Percentiles rank a stretch among this genome's conserved stretches.
Evolutionary conservation across 2,888 invertebrate genomes (phyloP).

Genomic region (Operophtera brumata): DNA sequence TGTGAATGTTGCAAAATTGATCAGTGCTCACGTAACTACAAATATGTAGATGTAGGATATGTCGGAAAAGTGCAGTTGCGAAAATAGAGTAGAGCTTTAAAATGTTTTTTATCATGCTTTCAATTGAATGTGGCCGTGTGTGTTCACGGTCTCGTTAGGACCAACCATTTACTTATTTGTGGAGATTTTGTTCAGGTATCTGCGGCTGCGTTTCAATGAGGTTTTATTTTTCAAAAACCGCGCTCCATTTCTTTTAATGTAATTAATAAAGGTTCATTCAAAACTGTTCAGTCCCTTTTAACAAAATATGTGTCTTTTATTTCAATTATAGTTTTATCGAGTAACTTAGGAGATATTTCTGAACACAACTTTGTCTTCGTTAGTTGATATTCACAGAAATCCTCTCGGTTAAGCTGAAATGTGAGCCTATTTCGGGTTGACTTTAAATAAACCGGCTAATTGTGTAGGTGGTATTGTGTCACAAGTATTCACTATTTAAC

Average conservation of each 20-base stretch:
- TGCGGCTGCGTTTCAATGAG: constrained; percentile 11
- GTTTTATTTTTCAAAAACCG: constrained; percentile 8
- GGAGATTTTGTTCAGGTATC: neutral
- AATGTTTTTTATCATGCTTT: constrained; percentile 7
- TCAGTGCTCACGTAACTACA: too few relatives aligned
- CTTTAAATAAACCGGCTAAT: too few relatives aligned
- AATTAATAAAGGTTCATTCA: constrained; percentile 3
- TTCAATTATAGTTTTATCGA: neutral
- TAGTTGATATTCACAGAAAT: neutral
- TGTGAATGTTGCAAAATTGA: too few relatives aligned
- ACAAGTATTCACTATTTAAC: too few relatives aligned
- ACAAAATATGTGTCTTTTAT: too few relatives aligned
- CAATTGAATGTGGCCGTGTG: constrained; percentile 1
- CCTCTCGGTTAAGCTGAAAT: too few relatives aligned
- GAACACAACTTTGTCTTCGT: neutral
- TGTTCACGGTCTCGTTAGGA: constrained; percentile 11
- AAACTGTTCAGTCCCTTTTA: too few relatives aligned
- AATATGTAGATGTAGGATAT: too few relatives aligned
- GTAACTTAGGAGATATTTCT: neutral
- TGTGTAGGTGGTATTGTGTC: too few relatives aligned
- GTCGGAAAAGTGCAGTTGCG: neutral
- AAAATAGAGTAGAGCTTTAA: constrained; percentile 4
- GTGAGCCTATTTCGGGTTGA: too few relatives aligned
- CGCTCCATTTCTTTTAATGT: constrained; percentile 4
- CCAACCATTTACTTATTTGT: constrained; percentile 5